Percentiles rank a stretch among this genome's conserved stretches.
Evolutionary conservation across 2,888 invertebrate species (phyloP).

Genomic region (Drosophila histrio): DNA sequence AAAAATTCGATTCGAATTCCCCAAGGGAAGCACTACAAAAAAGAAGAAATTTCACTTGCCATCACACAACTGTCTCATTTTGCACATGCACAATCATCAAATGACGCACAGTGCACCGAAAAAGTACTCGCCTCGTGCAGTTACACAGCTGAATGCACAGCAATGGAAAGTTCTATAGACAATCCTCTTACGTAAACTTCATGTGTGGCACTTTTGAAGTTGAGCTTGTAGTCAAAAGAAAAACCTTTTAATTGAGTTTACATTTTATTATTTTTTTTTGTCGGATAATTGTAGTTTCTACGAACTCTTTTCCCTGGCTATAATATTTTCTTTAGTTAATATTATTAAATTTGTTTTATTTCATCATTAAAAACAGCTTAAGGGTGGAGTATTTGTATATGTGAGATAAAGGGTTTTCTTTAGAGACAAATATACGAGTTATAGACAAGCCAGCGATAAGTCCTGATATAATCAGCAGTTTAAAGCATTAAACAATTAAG

Average conservation of each 20-base stretch:
- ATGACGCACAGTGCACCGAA: conserved; percentile 32
- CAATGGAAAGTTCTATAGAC: conserved; percentile 7
- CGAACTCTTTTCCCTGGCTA: neutral
- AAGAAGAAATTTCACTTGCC: conserved; percentile 29
- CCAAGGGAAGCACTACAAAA: conserved; percentile 11
- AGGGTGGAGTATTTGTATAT: no score
- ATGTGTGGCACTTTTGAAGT: conserved; percentile 16
- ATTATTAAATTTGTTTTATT: neutral
- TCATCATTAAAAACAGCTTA: no score
- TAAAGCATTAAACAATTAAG: no score
- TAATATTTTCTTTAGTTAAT: neutral
- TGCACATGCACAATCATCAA: conserved; percentile 37
- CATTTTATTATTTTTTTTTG: neutral
- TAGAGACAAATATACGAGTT: no score
- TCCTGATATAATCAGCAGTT: no score
- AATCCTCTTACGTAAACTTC: conserved; percentile 7
- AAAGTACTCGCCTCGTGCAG: conserved; percentile 28
- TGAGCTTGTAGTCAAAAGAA: neutral
- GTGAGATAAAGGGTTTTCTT: no score
- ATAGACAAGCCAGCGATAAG: no score
- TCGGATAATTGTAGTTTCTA: neutral
- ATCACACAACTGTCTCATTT: conserved; percentile 15
- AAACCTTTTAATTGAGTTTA: neutral
- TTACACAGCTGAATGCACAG: conserved; percentile 30
- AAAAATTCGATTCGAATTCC: conserved; percentile 20